phyloP scores from a whole-genome alignment of 2,113 vertebrate species.

The Salvelinus sp. region DNA sequence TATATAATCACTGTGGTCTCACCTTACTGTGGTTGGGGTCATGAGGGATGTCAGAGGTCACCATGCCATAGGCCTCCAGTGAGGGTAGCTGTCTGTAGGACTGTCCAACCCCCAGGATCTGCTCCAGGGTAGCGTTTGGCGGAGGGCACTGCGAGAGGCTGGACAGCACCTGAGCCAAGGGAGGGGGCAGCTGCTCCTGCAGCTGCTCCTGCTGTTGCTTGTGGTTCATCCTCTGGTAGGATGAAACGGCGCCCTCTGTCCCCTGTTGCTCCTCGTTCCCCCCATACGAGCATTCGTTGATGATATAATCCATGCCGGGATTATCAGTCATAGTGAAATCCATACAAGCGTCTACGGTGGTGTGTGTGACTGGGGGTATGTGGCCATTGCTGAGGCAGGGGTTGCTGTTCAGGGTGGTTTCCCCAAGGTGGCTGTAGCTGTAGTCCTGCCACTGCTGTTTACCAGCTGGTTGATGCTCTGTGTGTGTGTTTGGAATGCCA shows the following conservation, averaged over 20 bases:
- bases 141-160: slow-evolving; percentile 60
- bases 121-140: slow-evolving; percentile 58
- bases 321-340: slow-evolving; percentile 44
- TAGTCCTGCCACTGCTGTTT: slow-evolving; percentile 55
- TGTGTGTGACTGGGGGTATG: slow-evolving; percentile 32
- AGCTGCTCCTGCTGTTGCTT: slow-evolving; percentile 39
- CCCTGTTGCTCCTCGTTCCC: slow-evolving; percentile 17
- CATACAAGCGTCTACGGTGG: slow-evolving; percentile 43
- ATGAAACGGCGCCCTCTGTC: slow-evolving; percentile 24
- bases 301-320: slow-evolving; percentile 34
- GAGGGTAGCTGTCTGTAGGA: slow-evolving; percentile 45
- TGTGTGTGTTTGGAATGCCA: slow-evolving; percentile 1
- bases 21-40: slow-evolving; percentile 62
- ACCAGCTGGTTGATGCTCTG: slow-evolving; percentile 14
- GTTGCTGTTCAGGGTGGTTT: slow-evolving; percentile 10
- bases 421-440: slow-evolving; percentile 17
- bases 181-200: slow-evolving; percentile 48
- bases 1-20: slow-evolving; percentile 20
- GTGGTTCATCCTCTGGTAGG: slow-evolving; percentile 51
- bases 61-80: slow-evolving; percentile 47
- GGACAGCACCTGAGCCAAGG: slow-evolving; percentile 60
- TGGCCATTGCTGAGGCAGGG: slow-evolving; percentile 50
- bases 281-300: slow-evolving; percentile 38
- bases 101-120: slow-evolving; percentile 60
- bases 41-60: slow-evolving; percentile 45